A percentile compares a stretch with the other conserved stretches of the same genome.
Evolutionary conservation across 2,888 invertebrate species (phyloP).

Genomic region (Coronaproctus castanopsis): DNA sequence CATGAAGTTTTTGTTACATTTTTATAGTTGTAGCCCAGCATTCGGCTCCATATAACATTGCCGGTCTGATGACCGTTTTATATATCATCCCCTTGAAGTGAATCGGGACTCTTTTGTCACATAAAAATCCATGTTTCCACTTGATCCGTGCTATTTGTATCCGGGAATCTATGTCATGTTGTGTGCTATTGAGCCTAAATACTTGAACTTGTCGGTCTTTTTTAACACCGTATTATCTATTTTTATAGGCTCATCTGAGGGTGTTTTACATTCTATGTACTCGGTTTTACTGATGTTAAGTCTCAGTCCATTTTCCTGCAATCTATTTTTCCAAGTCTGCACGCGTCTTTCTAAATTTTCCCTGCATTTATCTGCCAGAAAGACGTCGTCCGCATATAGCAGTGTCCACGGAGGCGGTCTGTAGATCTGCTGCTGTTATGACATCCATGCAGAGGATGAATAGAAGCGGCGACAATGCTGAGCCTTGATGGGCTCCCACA

Average conservation of each 20-base stretch:
- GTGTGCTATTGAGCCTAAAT: not conserved
- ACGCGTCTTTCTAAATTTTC: not conserved
- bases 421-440: no score
- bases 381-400: no score
- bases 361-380: not conserved
- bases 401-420: no score
- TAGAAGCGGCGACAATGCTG: not conserved
- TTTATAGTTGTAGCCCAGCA: not conserved
- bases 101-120: not conserved
- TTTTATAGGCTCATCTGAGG: not conserved
- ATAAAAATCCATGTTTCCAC: not conserved
- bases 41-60: not conserved
- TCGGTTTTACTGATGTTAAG: not conserved
- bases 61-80: not conserved
- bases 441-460: not conserved
- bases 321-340: not conserved
- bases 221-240: not conserved
- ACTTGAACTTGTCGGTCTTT: not conserved
- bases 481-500: not conserved
- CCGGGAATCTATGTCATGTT: not conserved
- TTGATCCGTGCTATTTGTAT: not conserved
- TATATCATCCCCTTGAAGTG: not conserved
- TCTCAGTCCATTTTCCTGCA: not conserved
- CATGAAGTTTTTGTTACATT: not conserved
- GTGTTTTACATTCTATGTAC: not conserved